phyloP scores from a whole-genome alignment of 1,140 invertebrate genomes.

The Varroa destructor region DNA sequence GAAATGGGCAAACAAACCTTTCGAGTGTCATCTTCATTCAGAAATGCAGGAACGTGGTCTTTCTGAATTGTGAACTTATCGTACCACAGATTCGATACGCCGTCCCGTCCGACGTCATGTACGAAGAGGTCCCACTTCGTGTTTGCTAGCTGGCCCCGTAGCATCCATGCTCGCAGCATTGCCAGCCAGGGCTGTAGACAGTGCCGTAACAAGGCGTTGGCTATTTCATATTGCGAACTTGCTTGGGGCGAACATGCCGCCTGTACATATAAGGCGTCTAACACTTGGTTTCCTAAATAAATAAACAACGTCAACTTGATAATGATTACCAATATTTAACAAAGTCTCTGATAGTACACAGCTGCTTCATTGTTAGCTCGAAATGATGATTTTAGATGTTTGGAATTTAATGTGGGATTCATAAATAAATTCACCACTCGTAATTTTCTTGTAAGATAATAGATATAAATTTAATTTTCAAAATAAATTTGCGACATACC shows the following conservation, averaged over 20 bases:
- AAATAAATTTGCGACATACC: background rate
- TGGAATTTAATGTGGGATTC: too few species aligned
- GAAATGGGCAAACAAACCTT: background rate
- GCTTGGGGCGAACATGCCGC: slow-evolving; percentile 1
- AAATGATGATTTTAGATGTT: too few species aligned
- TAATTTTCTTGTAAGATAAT: too few species aligned
- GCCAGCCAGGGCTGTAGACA: slow-evolving; percentile 10
- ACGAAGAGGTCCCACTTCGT: slow-evolving; percentile 17
- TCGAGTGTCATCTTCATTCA: slow-evolving; percentile 10
- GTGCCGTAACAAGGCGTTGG: background rate
- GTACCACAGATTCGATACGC: slow-evolving; percentile 26
- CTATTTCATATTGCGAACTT: background rate
- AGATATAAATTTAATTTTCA: too few species aligned
- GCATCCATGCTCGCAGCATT: slow-evolving; percentile 14
- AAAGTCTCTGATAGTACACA: too few species aligned
- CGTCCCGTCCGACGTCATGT: slow-evolving; percentile 12
- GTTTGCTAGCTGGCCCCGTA: slow-evolving; percentile 7
- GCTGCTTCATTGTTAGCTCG: too few species aligned
- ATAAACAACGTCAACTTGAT: background rate
- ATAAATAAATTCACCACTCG: too few species aligned
- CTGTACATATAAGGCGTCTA: slow-evolving; percentile 1
- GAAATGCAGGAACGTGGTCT: slow-evolving; percentile 4
- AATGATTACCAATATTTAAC: too few species aligned
- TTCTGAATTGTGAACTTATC: slow-evolving; percentile 22
- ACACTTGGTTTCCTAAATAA: slow-evolving; percentile 2